Evolutionary conservation across 2,797 vertebrate genomes (phyloP).

Genomic region (Sphenopsis melanotis): DNA sequence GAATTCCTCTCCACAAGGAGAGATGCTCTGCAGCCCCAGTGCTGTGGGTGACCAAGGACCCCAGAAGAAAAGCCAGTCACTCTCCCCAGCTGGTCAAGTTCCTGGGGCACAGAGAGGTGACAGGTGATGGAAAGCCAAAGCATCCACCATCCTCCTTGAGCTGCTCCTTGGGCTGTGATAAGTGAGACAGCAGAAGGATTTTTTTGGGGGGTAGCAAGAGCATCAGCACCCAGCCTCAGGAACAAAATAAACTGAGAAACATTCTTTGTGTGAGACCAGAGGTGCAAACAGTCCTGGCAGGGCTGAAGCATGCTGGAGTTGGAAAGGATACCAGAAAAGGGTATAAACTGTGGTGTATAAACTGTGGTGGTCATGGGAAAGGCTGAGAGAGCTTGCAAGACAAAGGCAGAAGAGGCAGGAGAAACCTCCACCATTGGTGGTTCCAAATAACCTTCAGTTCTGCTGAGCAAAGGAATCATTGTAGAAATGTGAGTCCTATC

Average conservation of each 20-base stretch:
- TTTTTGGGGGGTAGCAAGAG: neutral
- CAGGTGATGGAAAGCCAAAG: neutral
- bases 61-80: neutral
- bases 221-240: neutral
- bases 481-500: neutral
- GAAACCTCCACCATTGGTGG: neutral
- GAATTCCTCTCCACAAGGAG: neutral
- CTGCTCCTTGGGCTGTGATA: neutral
- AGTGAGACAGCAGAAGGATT: neutral
- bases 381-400: neutral
- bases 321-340: neutral
- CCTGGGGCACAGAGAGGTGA: neutral
- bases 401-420: neutral
- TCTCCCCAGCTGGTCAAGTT: neutral
- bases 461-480: neutral
- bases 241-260: neutral
- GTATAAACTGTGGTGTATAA: neutral
- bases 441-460: neutral
- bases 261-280: neutral
- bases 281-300: neutral
- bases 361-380: neutral
- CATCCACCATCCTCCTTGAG: neutral
- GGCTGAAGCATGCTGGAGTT: neutral
- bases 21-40: neutral
- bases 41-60: fast-evolving